Percentiles rank a stretch among this genome's conserved stretches.
phyloP scores from a whole-genome alignment of 2,797 vertebrate genomes.

The Peromyscus nudipes region DNA sequence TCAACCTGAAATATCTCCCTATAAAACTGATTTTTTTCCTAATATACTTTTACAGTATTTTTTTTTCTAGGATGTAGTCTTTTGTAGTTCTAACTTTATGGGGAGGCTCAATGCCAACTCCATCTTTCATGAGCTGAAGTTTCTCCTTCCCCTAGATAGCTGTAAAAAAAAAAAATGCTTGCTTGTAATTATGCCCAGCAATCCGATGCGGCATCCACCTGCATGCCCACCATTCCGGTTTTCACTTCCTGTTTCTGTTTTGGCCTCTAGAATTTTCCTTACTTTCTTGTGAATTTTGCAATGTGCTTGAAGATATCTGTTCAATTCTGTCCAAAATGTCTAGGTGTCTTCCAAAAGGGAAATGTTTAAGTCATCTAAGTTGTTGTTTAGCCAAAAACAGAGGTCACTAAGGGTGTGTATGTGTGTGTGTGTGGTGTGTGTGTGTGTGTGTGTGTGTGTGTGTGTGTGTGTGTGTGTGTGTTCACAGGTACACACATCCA shows the following conservation, averaged over 20 bases:
- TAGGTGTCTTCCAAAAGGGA: slow-evolving; percentile 27
- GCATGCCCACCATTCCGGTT: not conserved
- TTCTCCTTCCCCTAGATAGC: not conserved
- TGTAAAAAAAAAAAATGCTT: not conserved
- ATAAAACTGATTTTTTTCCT: not conserved
- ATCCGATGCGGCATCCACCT: not conserved
- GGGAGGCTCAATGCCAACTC: not conserved
- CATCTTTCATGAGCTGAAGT: not conserved
- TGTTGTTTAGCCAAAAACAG: slow-evolving; percentile 16
- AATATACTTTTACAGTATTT: not conserved
- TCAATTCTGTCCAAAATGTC: slow-evolving; percentile 25
- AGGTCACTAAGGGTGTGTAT: not conserved
- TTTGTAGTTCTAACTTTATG: slow-evolving; percentile 16
- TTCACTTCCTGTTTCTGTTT: slow-evolving; percentile 49
- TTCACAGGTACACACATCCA: not conserved
- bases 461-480: no score
- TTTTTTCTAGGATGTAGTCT: not conserved
- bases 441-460: not conserved
- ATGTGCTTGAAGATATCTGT: not conserved
- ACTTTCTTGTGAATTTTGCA: slow-evolving; percentile 52
- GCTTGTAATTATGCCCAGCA: not conserved
- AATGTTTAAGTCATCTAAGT: not conserved
- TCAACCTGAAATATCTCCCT: not conserved
- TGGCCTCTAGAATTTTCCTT: not conserved
- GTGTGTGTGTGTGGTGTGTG: no score